A percentile compares a stretch with the other conserved stretches of the same genome.
phyloP scores from a whole-genome alignment of 2,888 invertebrate species.

The Merodon equestris region DNA sequence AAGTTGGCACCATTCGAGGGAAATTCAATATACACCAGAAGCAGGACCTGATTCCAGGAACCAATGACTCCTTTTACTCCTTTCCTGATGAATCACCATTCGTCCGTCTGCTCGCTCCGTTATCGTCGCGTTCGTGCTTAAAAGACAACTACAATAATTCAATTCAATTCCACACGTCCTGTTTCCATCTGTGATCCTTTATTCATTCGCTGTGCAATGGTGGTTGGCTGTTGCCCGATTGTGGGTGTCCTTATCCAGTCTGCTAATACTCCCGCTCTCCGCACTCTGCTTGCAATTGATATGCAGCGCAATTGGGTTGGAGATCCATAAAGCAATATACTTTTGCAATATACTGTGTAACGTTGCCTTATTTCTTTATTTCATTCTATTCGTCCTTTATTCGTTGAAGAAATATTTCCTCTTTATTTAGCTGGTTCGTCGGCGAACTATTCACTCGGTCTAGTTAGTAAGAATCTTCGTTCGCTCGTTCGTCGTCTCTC shows the following conservation, averaged over 20 bases:
- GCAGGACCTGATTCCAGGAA: no score
- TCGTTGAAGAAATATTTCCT: conserved; percentile 30
- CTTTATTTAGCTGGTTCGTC: conserved; percentile 16
- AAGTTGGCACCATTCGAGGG: neutral
- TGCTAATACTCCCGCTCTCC: conserved; percentile 13
- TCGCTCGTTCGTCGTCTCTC: neutral
- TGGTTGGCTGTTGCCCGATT: no score
- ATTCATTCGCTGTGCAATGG: no score
- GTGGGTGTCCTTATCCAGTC: conserved; percentile 7
- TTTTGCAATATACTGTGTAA: conserved; percentile 39
- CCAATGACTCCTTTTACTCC: no score
- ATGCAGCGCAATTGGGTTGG: conserved; percentile 64
- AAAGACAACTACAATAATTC: conserved; percentile 60
- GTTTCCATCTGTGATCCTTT: conserved; percentile 22
- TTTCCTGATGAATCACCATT: neutral
- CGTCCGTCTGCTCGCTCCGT: neutral
- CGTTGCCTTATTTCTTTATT: no score
- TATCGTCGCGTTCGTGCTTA: conserved; percentile 12
- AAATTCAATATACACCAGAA: no score
- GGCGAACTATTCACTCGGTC: conserved; percentile 46
- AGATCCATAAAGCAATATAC: conserved; percentile 63
- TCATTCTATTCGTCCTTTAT: conserved; percentile 7
- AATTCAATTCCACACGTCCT: conserved; percentile 54
- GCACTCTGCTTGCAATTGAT: conserved; percentile 35
- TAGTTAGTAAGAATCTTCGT: conserved; percentile 26